These are phyloP conservation scores for Catocala nupta DNA, from an alignment of 2,888 invertebrate genomes.

Conservation along the genomic window DNA sequence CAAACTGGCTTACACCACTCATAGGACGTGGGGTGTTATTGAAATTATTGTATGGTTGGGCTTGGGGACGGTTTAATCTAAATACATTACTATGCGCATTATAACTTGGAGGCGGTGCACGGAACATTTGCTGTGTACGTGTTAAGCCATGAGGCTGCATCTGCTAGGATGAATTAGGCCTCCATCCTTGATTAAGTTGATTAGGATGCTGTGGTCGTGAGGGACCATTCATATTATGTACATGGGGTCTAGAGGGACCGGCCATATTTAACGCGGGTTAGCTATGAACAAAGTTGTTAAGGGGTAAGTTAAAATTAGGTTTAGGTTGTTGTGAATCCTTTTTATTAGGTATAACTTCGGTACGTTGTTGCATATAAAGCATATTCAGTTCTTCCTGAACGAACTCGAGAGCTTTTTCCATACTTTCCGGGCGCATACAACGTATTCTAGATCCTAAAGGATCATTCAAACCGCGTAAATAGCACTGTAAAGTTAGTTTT, in stretches of 20 bases:
- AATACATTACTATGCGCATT: constrained; percentile 21
- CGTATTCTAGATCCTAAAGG: constrained; percentile 47
- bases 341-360: no score
- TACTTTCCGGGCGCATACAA: constrained; percentile 46
- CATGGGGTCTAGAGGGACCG: constrained; percentile 1
- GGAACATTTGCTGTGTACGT: constrained; percentile 38
- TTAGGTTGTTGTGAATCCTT: no score
- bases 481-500: constrained; percentile 35
- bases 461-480: constrained; percentile 39
- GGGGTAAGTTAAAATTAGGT: neutral
- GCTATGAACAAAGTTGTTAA: neutral
- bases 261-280: constrained; percentile 5
- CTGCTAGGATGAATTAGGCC: no score
- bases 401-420: no score
- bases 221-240: no score
- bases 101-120: constrained; percentile 30
- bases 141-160: no score
- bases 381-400: constrained; percentile 18
- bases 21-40: no score
- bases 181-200: no score
- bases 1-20: constrained; percentile 32
- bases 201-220: no score
- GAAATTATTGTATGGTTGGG: neutral
- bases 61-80: constrained; percentile 11
- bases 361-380: constrained; percentile 37